These are phyloP conservation scores for Heliconius ismenius DNA, from an alignment of 2,888 invertebrate genomes.

Conservation along the genomic window DNA sequence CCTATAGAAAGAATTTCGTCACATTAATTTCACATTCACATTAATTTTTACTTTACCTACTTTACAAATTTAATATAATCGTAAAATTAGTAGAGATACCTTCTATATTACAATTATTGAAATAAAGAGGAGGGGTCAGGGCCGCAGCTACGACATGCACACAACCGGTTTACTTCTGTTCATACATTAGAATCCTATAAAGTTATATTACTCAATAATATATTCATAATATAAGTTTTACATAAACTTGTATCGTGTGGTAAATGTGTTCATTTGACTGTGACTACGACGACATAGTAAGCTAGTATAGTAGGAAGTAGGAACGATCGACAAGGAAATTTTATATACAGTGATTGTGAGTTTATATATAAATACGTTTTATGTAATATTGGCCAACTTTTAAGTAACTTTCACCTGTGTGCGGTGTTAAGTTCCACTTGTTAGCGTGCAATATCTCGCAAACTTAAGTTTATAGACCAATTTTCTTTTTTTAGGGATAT, in stretches of 20 bases:
- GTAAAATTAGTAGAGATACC: neutral
- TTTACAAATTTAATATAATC: neutral
- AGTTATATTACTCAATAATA: neutral
- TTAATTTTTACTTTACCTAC: no score
- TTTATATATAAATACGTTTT: no score
- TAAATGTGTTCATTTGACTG: neutral
- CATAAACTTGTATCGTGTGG: neutral
- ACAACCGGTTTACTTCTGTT: conserved; percentile 13
- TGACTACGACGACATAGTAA: neutral
- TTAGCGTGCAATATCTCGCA: no score
- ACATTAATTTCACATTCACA: no score
- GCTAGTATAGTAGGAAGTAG: neutral
- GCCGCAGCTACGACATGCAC: neutral
- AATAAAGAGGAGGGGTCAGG: conserved; percentile 7
- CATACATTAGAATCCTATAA: neutral
- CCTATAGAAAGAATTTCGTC: no score
- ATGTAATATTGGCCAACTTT: no score
- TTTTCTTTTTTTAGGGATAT: no score
- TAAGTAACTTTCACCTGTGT: no score
- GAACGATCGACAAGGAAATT: no score
- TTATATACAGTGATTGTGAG: no score
- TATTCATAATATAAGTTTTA: neutral
- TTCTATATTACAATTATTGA: neutral
- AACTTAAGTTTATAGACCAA: no score
- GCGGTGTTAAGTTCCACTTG: no score